phyloP scores from a whole-genome alignment of 2,797 vertebrate species.

The Ataeniobius toweri region DNA sequence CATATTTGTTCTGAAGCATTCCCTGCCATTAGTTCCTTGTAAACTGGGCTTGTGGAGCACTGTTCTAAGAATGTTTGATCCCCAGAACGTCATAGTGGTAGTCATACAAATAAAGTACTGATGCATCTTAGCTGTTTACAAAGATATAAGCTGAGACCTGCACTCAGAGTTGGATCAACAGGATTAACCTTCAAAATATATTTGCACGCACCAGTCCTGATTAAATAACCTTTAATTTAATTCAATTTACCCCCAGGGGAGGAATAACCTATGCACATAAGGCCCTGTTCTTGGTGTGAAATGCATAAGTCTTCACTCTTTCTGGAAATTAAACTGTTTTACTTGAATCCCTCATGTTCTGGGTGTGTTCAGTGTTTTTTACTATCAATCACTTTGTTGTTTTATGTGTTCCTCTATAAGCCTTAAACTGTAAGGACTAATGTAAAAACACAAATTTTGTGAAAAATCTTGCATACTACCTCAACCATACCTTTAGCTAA shows the following conservation, averaged over 20 bases:
- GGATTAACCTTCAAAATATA: neutral
- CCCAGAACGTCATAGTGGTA: neutral
- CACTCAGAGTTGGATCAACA: neutral
- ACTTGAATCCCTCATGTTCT: neutral
- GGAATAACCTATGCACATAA: neutral
- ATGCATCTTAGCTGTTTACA: neutral
- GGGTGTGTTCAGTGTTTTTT: neutral
- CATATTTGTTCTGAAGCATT: neutral
- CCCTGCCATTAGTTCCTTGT: neutral
- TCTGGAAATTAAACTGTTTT: neutral
- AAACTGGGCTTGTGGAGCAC: neutral
- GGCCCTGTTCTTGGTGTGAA: neutral
- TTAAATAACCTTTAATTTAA: neutral
- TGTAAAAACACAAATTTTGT: too few relatives aligned
- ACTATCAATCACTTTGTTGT: neutral
- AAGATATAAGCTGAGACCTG: neutral
- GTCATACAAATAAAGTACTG: neutral
- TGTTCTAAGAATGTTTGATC: neutral
- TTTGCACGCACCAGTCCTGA: neutral
- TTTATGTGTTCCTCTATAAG: too few relatives aligned
- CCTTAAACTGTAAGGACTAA: too few relatives aligned
- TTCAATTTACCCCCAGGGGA: conserved; percentile 9
- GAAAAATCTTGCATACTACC: too few relatives aligned
- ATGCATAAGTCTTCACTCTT: neutral
- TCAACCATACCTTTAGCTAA: neutral